These are phyloP conservation scores for Griposia aprilina DNA, from an alignment of 2,888 invertebrate species.

Conservation along the genomic window DNA sequence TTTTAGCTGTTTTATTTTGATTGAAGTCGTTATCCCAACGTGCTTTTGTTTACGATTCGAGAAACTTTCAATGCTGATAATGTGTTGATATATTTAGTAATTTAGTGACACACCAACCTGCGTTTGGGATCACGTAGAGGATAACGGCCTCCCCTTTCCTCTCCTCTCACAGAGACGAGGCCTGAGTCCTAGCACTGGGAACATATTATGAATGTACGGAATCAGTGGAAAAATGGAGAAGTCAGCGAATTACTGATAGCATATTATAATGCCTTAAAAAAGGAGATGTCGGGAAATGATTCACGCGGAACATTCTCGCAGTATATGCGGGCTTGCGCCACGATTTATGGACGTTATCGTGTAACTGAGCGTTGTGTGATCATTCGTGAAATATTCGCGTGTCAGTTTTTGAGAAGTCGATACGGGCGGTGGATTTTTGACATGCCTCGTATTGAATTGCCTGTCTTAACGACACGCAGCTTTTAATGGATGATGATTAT, in stretches of 20 bases:
- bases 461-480: conserved; percentile 38
- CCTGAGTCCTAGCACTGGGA: neutral
- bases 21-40: conserved; percentile 50
- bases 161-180: neutral
- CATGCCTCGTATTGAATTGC: conserved; percentile 61
- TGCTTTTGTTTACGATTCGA: conserved; percentile 62
- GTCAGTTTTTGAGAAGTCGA: conserved; percentile 63
- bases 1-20: conserved; percentile 59
- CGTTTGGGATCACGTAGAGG: neutral
- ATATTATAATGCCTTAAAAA: conserved; percentile 42
- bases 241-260: conserved; percentile 4
- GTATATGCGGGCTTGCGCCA: conserved; percentile 56
- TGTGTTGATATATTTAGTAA: conserved; percentile 18
- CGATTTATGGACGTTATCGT: conserved; percentile 60
- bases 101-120: neutral
- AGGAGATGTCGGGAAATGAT: conserved; percentile 62
- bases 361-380: conserved; percentile 61
- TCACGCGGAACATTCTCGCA: conserved; percentile 70
- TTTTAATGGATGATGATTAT: conserved; percentile 22
- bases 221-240: neutral
- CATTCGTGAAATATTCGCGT: conserved; percentile 72
- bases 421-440: conserved; percentile 67
- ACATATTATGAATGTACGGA: no score
- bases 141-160: neutral
- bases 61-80: conserved; percentile 36